These are phyloP conservation scores for Echiichthys vipera DNA, from an alignment of 2,797 vertebrate genomes.

Conservation along the genomic window DNA sequence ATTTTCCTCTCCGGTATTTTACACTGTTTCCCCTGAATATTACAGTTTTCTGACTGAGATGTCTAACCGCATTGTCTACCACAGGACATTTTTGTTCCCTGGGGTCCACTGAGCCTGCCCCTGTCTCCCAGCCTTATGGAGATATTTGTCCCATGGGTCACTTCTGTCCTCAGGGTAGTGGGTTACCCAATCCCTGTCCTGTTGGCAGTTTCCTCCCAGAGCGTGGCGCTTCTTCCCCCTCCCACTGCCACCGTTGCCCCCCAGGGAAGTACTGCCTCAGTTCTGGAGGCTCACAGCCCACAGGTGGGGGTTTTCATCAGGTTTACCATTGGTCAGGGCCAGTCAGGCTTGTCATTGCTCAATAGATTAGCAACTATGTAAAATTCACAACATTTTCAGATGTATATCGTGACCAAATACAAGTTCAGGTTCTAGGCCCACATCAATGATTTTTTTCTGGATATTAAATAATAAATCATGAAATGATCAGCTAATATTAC, in stretches of 20 bases:
- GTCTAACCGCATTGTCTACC: slow-evolving; percentile 37
- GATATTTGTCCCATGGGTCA: slow-evolving; percentile 91
- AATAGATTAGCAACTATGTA: neutral
- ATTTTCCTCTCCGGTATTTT: slow-evolving; percentile 10
- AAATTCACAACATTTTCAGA: slow-evolving; percentile 5
- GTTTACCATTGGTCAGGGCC: slow-evolving; percentile 7
- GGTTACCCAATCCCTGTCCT: slow-evolving; percentile 87
- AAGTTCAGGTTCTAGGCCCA: neutral
- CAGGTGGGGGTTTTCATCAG: slow-evolving; percentile 72
- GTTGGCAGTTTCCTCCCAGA: slow-evolving; percentile 86
- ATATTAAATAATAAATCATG: neutral
- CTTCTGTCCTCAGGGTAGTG: slow-evolving; percentile 89
- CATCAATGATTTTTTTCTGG: neutral
- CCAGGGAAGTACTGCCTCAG: slow-evolving; percentile 86
- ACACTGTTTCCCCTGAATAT: neutral
- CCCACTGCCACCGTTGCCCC: slow-evolving; percentile 87
- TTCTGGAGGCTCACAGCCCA: slow-evolving; percentile 77
- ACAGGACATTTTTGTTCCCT: slow-evolving; percentile 83
- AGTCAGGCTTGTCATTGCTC: neutral
- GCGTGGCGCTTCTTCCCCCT: slow-evolving; percentile 79
- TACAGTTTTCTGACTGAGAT: slow-evolving; percentile 25
- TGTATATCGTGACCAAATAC: neutral
- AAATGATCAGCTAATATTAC: neutral
- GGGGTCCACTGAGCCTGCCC: slow-evolving; percentile 78
- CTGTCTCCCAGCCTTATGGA: slow-evolving; percentile 83